Evolutionary conservation across 2,113 vertebrate species (phyloP), one percentile per base, ranked within the genome.

Genomic region (Chroicocephalus ridibundus): DNA sequence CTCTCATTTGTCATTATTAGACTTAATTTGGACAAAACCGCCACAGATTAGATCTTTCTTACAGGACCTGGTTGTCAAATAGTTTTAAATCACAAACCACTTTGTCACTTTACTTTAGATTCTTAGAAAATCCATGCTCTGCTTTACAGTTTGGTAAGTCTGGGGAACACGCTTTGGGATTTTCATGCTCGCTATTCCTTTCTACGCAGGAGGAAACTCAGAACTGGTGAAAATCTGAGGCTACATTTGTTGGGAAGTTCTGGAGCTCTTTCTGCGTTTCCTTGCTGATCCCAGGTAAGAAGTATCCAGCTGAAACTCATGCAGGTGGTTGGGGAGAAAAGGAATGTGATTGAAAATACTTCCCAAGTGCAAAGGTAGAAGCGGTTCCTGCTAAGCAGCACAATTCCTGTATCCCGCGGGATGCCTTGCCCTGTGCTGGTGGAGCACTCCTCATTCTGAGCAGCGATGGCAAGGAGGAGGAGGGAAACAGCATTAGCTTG

Each of bases 171-270:
- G 1, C 10, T 1, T 22, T n/a, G 74, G 47, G 78, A 52, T 82
- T 95, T 75, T 79, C 78, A 46, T 4, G 1, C 1, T 0, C 0
- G 0, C 44, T 57, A 0, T 44, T 75, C 6, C 26, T 84, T 78
- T 68, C 40, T 16, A 0, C 0, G 0, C 71, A 46, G 71, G 69
- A 65, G 54, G 36, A 77, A 58, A 38, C 22, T 24, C 36, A 8
- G 24, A 62, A 29, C 47, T 51, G 69, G 69, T 86, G 60, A 75
- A 83, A 79, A 93, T 29, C 36, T 20, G 47, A 64, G 51, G 27
- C 21, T 60, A 13, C 19, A 1, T 52, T 86, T 84, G 1, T 55
- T 24, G 71, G 84, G 26, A 71, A 8, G 15, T 79, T 75, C 65
- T 91, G 69, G 52, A 71, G 55, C 61, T 55, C 29, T 29, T 89